Evolutionary conservation across 1,140 invertebrate species (phyloP).

Genomic region (Magallana ariakensis): DNA sequence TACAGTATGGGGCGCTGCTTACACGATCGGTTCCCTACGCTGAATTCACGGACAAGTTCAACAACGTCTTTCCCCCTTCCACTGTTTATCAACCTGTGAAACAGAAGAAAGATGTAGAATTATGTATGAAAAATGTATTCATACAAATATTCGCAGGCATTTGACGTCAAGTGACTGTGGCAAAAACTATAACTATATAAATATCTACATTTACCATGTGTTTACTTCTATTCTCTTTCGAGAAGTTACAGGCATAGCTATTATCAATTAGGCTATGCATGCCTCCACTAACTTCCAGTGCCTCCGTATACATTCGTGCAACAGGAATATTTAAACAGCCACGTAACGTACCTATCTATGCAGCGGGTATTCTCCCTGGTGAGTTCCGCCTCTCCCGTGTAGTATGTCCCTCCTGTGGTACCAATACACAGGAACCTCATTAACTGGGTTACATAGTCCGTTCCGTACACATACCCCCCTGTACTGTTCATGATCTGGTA

Average conservation of each 20-base stretch:
- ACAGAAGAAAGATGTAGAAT: not conserved
- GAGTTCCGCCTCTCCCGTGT: constrained; percentile 69
- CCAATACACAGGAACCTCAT: constrained; percentile 78
- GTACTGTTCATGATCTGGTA: constrained; percentile 67
- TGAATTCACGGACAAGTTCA: constrained; percentile 71
- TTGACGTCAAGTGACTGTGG: too few relatives aligned
- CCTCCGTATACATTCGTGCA: not conserved
- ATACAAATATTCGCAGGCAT: too few relatives aligned
- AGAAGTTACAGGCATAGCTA: too few relatives aligned
- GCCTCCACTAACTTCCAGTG: too few relatives aligned
- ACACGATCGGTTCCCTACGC: constrained; percentile 74
- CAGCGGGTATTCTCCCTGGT: constrained; percentile 71
- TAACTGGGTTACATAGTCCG: constrained; percentile 74
- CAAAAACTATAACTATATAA: too few relatives aligned
- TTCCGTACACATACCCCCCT: constrained; percentile 76
- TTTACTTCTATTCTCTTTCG: too few relatives aligned
- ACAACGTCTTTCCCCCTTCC: constrained; percentile 74
- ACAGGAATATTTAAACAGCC: not conserved
- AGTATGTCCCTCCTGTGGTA: constrained; percentile 72
- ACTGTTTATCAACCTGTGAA: constrained; percentile 69
- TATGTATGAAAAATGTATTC: not conserved
- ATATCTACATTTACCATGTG: too few relatives aligned
- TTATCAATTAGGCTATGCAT: too few relatives aligned
- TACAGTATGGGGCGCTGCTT: constrained; percentile 75
- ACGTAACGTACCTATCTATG: constrained; percentile 63